These are phyloP conservation scores for Bergia sp. DNA, from an alignment of 92 coral and sea anemone genomes.

Conservation along the genomic window DNA sequence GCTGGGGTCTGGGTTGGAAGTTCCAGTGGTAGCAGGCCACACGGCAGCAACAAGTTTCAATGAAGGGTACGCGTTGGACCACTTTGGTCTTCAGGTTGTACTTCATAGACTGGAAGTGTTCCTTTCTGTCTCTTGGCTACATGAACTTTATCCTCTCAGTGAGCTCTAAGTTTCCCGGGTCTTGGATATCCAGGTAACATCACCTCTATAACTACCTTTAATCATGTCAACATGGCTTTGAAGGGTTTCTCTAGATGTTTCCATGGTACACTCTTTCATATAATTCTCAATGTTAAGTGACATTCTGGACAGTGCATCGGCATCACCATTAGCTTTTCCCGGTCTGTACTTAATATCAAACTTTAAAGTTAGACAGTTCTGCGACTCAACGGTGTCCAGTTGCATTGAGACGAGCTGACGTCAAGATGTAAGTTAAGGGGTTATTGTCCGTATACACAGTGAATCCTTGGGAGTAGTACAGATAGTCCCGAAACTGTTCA, in stretches of 20 bases:
- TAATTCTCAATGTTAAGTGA: slow-evolving; percentile 20
- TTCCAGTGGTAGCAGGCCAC: slow-evolving; percentile 57
- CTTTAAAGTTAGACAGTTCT: slow-evolving; percentile 20
- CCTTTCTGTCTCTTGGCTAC: slow-evolving; percentile 45
- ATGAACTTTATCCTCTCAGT: slow-evolving; percentile 65
- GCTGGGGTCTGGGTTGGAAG: slow-evolving; percentile 19
- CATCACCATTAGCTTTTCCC: slow-evolving; percentile 42
- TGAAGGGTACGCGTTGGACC: slow-evolving; percentile 60
- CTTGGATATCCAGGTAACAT: slow-evolving; percentile 45
- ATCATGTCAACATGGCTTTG: slow-evolving; percentile 27
- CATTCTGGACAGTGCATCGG: slow-evolving; percentile 43
- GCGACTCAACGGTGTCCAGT: slow-evolving; percentile 35
- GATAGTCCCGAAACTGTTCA: slow-evolving; percentile 42
- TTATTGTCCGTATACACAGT: slow-evolving; percentile 27
- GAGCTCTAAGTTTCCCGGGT: slow-evolving; percentile 68
- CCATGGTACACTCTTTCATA: slow-evolving; percentile 26
- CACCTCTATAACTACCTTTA: slow-evolving; percentile 16
- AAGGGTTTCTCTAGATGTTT: slow-evolving; percentile 22
- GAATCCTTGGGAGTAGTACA: slow-evolving; percentile 30
- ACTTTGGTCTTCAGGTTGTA: slow-evolving; percentile 51
- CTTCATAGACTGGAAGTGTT: slow-evolving; percentile 59
- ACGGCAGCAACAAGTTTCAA: slow-evolving; percentile 65
- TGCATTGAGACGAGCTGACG: slow-evolving; percentile 21
- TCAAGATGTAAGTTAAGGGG: slow-evolving; percentile 10
- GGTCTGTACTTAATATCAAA: slow-evolving; percentile 51